Conservation (phyloP, 2,797 vertebrate genomes). For the Sebastes diploproa region DNA sequence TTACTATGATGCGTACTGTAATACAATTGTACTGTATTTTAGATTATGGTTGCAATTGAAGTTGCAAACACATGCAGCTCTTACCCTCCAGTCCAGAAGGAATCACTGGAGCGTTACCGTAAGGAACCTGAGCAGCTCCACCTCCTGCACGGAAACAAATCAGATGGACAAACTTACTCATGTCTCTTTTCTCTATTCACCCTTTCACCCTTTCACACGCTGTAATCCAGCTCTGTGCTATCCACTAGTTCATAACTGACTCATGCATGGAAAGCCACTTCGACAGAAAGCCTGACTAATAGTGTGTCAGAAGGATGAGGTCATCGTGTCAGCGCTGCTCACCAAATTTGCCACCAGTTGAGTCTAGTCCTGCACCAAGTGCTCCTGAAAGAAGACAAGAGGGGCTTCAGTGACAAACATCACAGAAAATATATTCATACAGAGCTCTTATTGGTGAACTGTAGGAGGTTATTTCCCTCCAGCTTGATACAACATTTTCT, state of each 20-base stretch:
- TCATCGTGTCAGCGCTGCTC: slow-evolving; percentile 13
- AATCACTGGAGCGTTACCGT: slow-evolving; percentile 72
- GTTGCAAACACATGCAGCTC: not conserved
- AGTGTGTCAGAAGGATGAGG: slow-evolving; percentile 2
- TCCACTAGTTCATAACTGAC: slow-evolving; percentile 2
- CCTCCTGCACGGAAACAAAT: slow-evolving; percentile 37
- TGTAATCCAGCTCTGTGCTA: not conserved
- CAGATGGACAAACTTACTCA: slow-evolving; percentile 11
- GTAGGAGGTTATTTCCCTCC: not conserved
- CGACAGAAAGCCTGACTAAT: slow-evolving; percentile 25
- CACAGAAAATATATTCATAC: not conserved
- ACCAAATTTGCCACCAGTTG: slow-evolving; percentile 76
- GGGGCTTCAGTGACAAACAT: not conserved
- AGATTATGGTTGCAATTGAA: not conserved
- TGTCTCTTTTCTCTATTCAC: not conserved
- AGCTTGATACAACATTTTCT: not conserved
- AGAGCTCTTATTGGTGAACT: not conserved
- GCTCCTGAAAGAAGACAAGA: slow-evolving; percentile 59
- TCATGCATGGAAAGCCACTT: slow-evolving; percentile 6
- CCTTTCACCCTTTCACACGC: not conserved
- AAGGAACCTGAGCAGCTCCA: slow-evolving; percentile 72
- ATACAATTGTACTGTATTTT: not conserved
- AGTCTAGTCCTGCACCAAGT: slow-evolving; percentile 67
- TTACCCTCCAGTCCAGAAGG: slow-evolving; percentile 79
- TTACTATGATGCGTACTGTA: not conserved